A percentile compares a stretch with the other conserved stretches of the same genome.
Conservation (phyloP, 2,888 invertebrate genomes). For the Aphodius sticticus region DNA sequence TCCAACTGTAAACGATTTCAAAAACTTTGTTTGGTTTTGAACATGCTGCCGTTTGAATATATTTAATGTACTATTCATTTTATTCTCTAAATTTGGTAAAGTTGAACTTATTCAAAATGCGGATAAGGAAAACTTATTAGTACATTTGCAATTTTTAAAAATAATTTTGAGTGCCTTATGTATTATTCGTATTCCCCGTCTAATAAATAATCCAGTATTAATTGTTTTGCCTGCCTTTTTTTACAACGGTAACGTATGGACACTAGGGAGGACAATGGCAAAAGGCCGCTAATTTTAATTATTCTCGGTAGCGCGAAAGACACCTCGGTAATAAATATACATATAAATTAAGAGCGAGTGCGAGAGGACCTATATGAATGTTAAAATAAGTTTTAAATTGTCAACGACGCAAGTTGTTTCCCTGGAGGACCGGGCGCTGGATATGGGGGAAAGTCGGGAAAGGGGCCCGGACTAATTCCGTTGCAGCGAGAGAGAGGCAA, state of each 20-base stretch:
- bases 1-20: too few relatives aligned
- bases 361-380: slow-evolving; percentile 61
- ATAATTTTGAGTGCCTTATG: not conserved
- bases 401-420: slow-evolving; percentile 62
- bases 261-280: slow-evolving; percentile 30
- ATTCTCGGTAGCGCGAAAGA: slow-evolving; percentile 40
- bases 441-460: slow-evolving; percentile 42
- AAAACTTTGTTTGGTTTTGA: too few relatives aligned
- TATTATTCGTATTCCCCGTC: slow-evolving; percentile 35
- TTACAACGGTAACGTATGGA: slow-evolving; percentile 11
- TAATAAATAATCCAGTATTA: slow-evolving; percentile 47
- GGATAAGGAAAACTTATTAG: too few relatives aligned
- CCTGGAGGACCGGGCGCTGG: slow-evolving; percentile 54
- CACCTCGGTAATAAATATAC: slow-evolving; percentile 60
- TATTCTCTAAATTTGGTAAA: too few relatives aligned
- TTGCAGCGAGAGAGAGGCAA: slow-evolving; percentile 54
- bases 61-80: too few relatives aligned
- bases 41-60: too few relatives aligned
- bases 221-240: slow-evolving; percentile 37
- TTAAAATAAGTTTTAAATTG: slow-evolving; percentile 66
- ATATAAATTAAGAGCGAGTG: slow-evolving; percentile 60
- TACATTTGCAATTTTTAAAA: not conserved
- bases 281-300: slow-evolving; percentile 37
- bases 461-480: slow-evolving; percentile 54
- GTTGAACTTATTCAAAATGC: too few relatives aligned